Conservation (phyloP, 2,797 vertebrate species). For the Rachycentron canadum region DNA sequence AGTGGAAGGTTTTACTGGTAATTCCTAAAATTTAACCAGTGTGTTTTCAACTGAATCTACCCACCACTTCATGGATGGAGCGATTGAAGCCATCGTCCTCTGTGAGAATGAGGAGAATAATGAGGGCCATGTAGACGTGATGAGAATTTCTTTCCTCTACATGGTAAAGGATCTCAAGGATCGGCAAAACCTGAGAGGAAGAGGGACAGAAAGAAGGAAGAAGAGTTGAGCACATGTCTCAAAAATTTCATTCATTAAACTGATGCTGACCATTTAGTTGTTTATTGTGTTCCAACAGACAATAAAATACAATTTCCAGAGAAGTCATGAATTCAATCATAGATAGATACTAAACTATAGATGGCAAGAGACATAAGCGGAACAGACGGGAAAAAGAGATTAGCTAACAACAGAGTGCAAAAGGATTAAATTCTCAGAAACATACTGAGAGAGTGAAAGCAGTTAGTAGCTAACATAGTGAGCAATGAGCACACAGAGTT, state of each 20-base stretch:
- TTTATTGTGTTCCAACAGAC: neutral
- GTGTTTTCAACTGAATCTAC: constrained; percentile 61
- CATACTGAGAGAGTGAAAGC: constrained; percentile 1
- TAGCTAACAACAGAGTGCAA: constrained; percentile 5
- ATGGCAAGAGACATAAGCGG: neutral
- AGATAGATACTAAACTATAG: constrained; percentile 2
- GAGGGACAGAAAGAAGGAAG: constrained; percentile 1
- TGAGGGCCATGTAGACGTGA: constrained; percentile 99
- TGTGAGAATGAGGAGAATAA: constrained; percentile 96
- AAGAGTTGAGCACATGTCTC: neutral
- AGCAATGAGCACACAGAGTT: constrained; percentile 29
- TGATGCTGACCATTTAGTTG: neutral
- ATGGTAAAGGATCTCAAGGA: constrained; percentile 97
- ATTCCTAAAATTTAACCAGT: constrained; percentile 7
- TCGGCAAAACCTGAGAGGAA: constrained; percentile 91
- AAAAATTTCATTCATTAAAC: constrained; percentile 18
- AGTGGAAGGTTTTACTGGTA: neutral
- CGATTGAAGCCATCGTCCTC: constrained; percentile 98
- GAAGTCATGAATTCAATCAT: neutral
- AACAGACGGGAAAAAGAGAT: constrained; percentile 22
- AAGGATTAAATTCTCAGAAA: constrained; percentile 11
- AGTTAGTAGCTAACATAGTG: constrained; percentile 18
- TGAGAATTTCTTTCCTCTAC: constrained; percentile 98
- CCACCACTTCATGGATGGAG: constrained; percentile 97
- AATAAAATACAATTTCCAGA: too few relatives aligned